phyloP scores from a whole-genome alignment of 2,888 invertebrate genomes.

The Microctonus brassicae region DNA sequence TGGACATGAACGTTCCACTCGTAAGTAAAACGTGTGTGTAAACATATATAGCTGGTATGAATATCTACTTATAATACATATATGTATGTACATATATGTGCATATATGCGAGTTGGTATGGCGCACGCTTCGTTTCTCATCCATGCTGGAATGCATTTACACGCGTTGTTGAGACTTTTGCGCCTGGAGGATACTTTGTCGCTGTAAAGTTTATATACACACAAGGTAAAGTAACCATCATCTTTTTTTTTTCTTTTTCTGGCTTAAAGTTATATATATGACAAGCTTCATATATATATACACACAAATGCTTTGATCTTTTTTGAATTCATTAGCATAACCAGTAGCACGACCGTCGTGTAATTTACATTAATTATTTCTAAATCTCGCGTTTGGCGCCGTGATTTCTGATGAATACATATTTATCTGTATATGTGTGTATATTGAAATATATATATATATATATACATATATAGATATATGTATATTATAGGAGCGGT shows the following conservation, averaged over 20 bases:
- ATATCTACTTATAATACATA: neutral
- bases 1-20: neutral
- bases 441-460: too few relatives aligned
- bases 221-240: conserved; percentile 19
- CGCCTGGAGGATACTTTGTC: conserved; percentile 26
- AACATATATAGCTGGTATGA: too few relatives aligned
- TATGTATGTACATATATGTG: neutral
- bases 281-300: conserved; percentile 38
- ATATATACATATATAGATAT: neutral
- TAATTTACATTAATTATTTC: conserved; percentile 61
- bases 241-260: conserved; percentile 21
- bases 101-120: neutral
- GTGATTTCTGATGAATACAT: conserved; percentile 34
- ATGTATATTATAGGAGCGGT: neutral
- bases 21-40: neutral
- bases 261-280: conserved; percentile 34
- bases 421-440: neutral
- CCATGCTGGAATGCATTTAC: conserved; percentile 36
- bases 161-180: conserved; percentile 11
- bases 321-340: conserved; percentile 52
- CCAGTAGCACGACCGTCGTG: conserved; percentile 54
- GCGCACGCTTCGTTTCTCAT: conserved; percentile 28
- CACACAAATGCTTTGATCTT: conserved; percentile 37
- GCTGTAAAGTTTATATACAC: conserved; percentile 29
- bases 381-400: conserved; percentile 48